Conservation (phyloP, 2,113 vertebrate species). For the Macaca fascicularis region T2T-MFA8v1.1 NC_088375.1:16343501-16344000, state of each 20-base stretch:
- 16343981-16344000: not conserved
- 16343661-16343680: not conserved
- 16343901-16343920: not conserved
- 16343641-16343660: not conserved
- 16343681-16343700: not conserved
- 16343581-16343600: not conserved
- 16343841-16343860: slow-evolving; percentile 34
- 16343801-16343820: not conserved
- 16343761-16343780: not conserved
- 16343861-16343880: not conserved
- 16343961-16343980: not conserved
- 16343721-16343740: not conserved
- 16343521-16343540: not conserved
- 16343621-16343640: not conserved
- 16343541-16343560: not conserved
- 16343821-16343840: slow-evolving; percentile 16
- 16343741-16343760: not conserved
- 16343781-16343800: not conserved
- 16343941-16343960: not conserved
- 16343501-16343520: not conserved
- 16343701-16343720: not conserved
- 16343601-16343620: not conserved
- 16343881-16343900: not conserved
- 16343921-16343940: not conserved
- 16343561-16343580: not conserved